Percentiles rank a stretch among this genome's conserved stretches.
phyloP scores from a whole-genome alignment of 1,140 invertebrate species.

The Drosophila azteca region DNA sequence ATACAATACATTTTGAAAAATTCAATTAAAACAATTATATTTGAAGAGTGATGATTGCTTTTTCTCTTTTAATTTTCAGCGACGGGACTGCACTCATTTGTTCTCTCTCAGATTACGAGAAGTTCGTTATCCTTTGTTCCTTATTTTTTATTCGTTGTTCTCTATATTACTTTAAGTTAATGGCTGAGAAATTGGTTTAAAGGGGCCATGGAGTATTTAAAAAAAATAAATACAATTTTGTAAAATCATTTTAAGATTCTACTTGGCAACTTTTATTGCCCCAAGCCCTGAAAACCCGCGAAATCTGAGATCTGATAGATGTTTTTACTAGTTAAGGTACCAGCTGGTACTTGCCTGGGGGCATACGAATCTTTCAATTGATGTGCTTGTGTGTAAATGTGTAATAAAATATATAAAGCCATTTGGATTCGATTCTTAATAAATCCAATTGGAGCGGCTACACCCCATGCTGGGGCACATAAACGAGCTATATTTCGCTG shows the following conservation, averaged over 20 bases:
- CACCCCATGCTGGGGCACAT: neutral
- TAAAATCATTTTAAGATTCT: no score
- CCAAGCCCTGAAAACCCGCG: no score
- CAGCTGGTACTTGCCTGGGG: neutral
- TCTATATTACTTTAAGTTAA: no score
- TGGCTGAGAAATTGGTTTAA: no score
- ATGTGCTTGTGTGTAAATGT: constrained; percentile 31
- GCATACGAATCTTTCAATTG: neutral
- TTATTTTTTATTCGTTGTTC: no score
- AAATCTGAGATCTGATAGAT: no score
- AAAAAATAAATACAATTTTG: no score
- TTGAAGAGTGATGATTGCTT: constrained; percentile 18
- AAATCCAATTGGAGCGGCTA: neutral
- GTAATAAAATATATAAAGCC: constrained; percentile 23
- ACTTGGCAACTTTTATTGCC: neutral
- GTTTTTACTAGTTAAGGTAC: neutral
- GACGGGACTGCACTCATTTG: neutral
- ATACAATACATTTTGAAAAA: constrained; percentile 66
- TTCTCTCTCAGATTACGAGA: neutral
- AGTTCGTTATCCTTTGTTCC: neutral
- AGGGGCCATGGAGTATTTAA: no score
- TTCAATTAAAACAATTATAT: constrained; percentile 64
- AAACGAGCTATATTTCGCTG: constrained; percentile 10
- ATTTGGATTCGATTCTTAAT: constrained; percentile 22
- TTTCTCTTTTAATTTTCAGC: neutral